These are phyloP conservation scores for Caenorhabditis latens DNA, from an alignment of 1,140 invertebrate genomes.

Conservation along the genomic window DNA sequence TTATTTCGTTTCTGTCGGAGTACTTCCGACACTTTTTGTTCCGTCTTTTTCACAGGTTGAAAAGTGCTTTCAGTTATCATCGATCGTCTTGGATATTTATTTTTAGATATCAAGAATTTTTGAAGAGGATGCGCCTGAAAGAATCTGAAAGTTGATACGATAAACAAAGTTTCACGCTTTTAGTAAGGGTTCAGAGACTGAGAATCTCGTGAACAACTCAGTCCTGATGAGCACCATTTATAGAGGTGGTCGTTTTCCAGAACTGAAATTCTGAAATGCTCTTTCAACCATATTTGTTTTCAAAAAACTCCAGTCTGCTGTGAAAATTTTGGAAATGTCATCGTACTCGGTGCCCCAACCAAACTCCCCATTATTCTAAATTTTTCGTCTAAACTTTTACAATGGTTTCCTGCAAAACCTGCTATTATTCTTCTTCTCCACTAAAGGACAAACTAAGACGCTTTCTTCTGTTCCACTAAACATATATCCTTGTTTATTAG, in stretches of 20 bases:
- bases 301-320: not conserved
- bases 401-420: not conserved
- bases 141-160: not conserved
- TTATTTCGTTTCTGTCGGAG: not conserved
- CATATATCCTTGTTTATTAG: constrained; percentile 44
- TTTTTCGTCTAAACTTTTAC: not conserved
- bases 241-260: constrained; percentile 7
- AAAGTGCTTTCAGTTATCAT: too few species aligned
- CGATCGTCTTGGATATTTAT: too few species aligned
- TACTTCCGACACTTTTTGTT: not conserved
- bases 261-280: not conserved
- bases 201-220: constrained; percentile 13
- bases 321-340: constrained; percentile 42
- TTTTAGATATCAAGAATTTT: not conserved
- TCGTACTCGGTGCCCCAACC: not conserved
- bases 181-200: constrained; percentile 20
- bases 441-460: not conserved
- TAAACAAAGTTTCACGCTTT: constrained; percentile 27
- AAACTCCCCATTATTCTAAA: too few species aligned
- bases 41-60: not conserved
- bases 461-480: constrained; percentile 38
- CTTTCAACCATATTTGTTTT: constrained; percentile 33
- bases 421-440: not conserved
- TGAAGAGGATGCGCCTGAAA: constrained; percentile 1
- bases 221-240: not conserved